Percentiles rank a stretch among this genome's conserved stretches.
phyloP scores from a whole-genome alignment of 2,797 vertebrate genomes.

The Alauda arvensis region DNA sequence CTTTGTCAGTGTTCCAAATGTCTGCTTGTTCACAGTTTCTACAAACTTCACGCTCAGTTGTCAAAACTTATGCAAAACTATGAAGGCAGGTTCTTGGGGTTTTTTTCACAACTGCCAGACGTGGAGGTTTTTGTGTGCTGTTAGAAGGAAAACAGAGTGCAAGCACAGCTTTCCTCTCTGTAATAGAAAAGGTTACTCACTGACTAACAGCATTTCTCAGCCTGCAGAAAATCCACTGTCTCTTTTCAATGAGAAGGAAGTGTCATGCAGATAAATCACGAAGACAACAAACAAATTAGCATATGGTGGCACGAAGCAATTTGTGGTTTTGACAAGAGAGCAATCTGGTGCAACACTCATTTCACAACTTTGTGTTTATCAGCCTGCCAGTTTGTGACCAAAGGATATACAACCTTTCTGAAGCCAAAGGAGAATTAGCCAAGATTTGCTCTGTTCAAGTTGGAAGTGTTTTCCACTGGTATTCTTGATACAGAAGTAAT shows the following conservation, averaged over 20 bases:
- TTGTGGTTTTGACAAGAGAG: neutral
- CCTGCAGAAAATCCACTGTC: neutral
- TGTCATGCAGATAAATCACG: neutral
- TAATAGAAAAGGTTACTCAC: neutral
- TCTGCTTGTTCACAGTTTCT: neutral
- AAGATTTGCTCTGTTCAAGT: neutral
- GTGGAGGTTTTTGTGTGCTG: accelerated
- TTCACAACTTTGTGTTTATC: neutral
- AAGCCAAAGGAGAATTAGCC: neutral
- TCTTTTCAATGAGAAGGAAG: neutral
- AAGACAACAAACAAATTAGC: neutral
- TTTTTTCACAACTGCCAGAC: neutral
- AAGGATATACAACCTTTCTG: neutral
- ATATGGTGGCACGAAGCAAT: neutral
- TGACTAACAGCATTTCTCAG: neutral
- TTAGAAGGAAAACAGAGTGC: neutral
- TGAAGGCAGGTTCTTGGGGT: neutral
- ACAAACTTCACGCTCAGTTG: neutral
- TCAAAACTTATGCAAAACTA: neutral
- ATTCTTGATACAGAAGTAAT: neutral
- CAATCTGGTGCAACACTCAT: neutral
- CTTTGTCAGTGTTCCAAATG: neutral
- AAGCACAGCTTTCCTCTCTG: neutral
- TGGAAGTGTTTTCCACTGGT: neutral
- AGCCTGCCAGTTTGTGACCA: neutral